These are phyloP conservation scores for rat (Rattus norvegicus) DNA, from an alignment of 2,113 vertebrate species.

Conservation along the genomic window GRCr8 NC_086037.1:47285001-47285500, in stretches of 20 bases:
- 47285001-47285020: slow-evolving; percentile 90
- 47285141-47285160: neutral
- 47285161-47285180: neutral
- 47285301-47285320: slow-evolving; percentile 5
- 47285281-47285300: slow-evolving; percentile 16
- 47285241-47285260: neutral
- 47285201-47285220: slow-evolving; percentile 12
- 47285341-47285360: neutral
- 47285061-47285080: neutral
- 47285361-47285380: neutral
- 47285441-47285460: neutral
- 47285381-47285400: neutral
- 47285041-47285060: slow-evolving; percentile 91
- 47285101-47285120: neutral
- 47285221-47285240: neutral
- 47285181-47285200: neutral
- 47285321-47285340: neutral
- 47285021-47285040: slow-evolving; percentile 95
- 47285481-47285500: neutral
- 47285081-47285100: neutral
- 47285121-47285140: slow-evolving; percentile 25
- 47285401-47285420: neutral
- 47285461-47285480: neutral
- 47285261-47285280: neutral
- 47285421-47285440: neutral